Evolutionary conservation across 64 coral and sea anemone genomes (phyloP), one percentile per base, ranked within the genome.

Genomic region (Orbicella faveolata): DNA sequence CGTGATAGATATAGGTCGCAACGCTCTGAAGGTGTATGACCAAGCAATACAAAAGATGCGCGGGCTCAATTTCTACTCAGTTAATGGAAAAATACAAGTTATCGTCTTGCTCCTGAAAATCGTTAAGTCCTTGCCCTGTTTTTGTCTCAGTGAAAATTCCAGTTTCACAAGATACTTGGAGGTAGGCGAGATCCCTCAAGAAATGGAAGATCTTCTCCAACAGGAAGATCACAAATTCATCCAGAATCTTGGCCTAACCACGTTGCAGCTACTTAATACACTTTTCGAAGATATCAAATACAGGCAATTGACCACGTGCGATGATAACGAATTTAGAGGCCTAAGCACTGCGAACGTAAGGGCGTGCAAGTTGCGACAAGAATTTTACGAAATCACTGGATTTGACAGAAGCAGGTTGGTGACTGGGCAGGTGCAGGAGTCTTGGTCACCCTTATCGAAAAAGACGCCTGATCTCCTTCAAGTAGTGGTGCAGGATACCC

Each of bases 1-100:
- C 9, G 84, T 57, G 34, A 88, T 80, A 5, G 36, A 62, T 2
- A 88, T 78, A 51, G 69, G 83, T 37, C 66, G 77, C 62, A 86
- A 93, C 70, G 91, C 83, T 0, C 26, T 65, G 11, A 3, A 17
- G 0, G 61, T 79, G 11, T 93, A 73, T 51, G 78, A 66, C 11
- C 79, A 88, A 61, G 91, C 83, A 34, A 57, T 81, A 52, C 34
- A 68, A 34, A 20, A 9, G 1, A 67, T 23, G 11, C 37, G 36
- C 25, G 37, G 35, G 23, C 78, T 25, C 2, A 90, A 88, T 73
- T 36, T 35, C 26, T 89, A 83, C 66, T 35, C 86, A 9, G 37
- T 89, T 17, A 89, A 86, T 89, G 92, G 92, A 37, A 81, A 94
- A 94, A 74, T 94, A 20, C 87, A 94, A 78, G 63, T 82, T 5